phyloP scores from a whole-genome alignment of 2,797 vertebrate genomes.

The Poeciliopsis turneri region DNA sequence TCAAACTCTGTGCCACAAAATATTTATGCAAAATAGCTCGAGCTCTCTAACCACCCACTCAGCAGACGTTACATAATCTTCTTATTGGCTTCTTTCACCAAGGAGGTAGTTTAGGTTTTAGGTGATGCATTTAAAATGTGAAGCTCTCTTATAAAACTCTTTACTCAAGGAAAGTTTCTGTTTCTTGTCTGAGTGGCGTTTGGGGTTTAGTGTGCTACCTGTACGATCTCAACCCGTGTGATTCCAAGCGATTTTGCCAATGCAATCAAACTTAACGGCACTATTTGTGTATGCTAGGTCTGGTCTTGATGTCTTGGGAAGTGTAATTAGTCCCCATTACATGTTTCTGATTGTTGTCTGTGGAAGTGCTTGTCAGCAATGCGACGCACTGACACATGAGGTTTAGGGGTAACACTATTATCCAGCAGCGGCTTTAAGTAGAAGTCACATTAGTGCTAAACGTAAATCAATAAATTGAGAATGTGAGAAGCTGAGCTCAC shows the following conservation, averaged over 20 bases:
- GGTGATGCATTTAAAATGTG: not conserved
- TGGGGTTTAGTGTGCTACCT: too few relatives aligned
- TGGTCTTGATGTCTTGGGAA: not conserved
- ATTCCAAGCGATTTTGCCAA: not conserved
- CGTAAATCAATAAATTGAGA: constrained; percentile 51
- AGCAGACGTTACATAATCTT: not conserved
- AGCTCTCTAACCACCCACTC: not conserved
- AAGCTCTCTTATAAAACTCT: not conserved
- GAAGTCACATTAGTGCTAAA: constrained; percentile 41
- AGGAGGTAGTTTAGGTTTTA: too few relatives aligned
- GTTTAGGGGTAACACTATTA: constrained; percentile 15
- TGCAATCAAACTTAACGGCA: not conserved
- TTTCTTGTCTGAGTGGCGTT: too few relatives aligned
- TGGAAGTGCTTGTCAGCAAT: constrained; percentile 19
- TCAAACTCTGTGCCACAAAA: too few relatives aligned
- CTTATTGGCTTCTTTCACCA: not conserved
- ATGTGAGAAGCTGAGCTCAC: constrained; percentile 48
- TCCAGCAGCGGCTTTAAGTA: not conserved
- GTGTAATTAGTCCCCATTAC: not conserved
- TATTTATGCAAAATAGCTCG: not conserved
- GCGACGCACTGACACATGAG: constrained; percentile 13
- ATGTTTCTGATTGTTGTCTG: not conserved
- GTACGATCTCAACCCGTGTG: too few relatives aligned
- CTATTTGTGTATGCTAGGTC: not conserved
- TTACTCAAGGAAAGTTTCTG: not conserved